Percentiles rank a stretch among this genome's conserved stretches.
These are phyloP conservation scores for Dolichallabes microphthalmus DNA, from an alignment of 2,113 vertebrate genomes.

Conservation along the genomic window DNA sequence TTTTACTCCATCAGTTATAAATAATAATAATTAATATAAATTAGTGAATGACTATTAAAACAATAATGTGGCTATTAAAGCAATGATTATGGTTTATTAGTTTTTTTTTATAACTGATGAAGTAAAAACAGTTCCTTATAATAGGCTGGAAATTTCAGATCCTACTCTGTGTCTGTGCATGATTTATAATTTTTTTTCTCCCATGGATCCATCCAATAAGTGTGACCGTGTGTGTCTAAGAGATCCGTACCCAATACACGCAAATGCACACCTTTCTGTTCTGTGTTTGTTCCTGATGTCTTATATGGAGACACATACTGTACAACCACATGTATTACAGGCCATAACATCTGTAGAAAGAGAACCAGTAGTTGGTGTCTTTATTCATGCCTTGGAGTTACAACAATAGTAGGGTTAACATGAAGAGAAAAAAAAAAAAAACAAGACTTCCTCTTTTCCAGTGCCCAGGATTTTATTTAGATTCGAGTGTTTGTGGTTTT, in stretches of 20 bases:
- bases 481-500: not conserved
- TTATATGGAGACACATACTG: not conserved
- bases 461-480: not conserved
- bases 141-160: slow-evolving; percentile 5
- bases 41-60: not conserved
- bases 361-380: not conserved
- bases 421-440: not conserved
- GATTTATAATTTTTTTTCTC: not conserved
- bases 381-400: not conserved
- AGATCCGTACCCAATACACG: not conserved
- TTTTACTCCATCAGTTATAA: not conserved
- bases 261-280: not conserved
- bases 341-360: not conserved
- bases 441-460: too few relatives aligned
- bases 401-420: not conserved
- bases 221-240: not conserved
- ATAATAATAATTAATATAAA: not conserved
- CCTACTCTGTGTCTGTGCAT: not conserved
- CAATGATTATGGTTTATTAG: too few relatives aligned
- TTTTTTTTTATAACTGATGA: slow-evolving; percentile 14
- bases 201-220: slow-evolving; percentile 6
- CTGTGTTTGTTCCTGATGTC: not conserved
- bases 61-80: not conserved
- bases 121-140: slow-evolving; percentile 4
- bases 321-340: not conserved